Conservation (phyloP, 2,113 vertebrate species). For the Prinia subflava region DNA sequence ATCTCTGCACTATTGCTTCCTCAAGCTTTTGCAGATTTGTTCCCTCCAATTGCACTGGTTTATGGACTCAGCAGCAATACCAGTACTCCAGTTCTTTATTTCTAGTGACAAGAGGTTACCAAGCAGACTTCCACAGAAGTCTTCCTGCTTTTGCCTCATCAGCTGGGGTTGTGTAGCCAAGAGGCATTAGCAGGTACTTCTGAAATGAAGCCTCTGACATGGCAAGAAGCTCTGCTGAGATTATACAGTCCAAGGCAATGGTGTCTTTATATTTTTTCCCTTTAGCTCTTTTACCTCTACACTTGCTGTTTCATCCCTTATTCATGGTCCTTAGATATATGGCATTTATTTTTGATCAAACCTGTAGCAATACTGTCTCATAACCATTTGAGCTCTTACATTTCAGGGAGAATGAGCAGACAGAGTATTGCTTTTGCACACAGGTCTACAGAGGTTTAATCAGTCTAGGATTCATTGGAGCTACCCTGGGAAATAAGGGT, state of each 20-base stretch:
- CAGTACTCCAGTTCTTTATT: background rate
- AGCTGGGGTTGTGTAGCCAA: background rate
- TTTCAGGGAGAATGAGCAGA: slow-evolving; percentile 37
- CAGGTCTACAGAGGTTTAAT: slow-evolving; percentile 52
- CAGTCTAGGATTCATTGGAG: slow-evolving; percentile 38
- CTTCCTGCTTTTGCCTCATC: background rate
- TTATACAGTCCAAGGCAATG: slow-evolving; percentile 3
- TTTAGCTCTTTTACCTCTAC: background rate
- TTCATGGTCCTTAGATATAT: slow-evolving; percentile 50
- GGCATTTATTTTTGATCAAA: slow-evolving; percentile 67
- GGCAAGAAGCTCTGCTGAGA: background rate
- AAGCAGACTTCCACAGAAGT: background rate
- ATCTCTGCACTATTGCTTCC: background rate
- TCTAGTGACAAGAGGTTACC: background rate
- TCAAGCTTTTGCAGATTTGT: background rate
- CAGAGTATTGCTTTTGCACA: slow-evolving; percentile 45
- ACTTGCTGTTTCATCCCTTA: slow-evolving; percentile 47
- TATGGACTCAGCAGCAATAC: background rate
- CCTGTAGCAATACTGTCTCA: slow-evolving; percentile 31
- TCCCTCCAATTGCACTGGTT: background rate
- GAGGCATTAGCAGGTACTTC: background rate
- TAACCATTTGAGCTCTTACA: slow-evolving; percentile 34
- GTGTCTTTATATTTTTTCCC: background rate
- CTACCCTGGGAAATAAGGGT: slow-evolving; percentile 52
- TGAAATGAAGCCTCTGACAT: slow-evolving; percentile 16